A percentile compares a stretch with the other conserved stretches of the same genome.
These are phyloP conservation scores for Aurelia coerulea DNA, from an alignment of 30 jellyfish, hydroid and myxozoan genomes.

Conservation along the genomic window DNA sequence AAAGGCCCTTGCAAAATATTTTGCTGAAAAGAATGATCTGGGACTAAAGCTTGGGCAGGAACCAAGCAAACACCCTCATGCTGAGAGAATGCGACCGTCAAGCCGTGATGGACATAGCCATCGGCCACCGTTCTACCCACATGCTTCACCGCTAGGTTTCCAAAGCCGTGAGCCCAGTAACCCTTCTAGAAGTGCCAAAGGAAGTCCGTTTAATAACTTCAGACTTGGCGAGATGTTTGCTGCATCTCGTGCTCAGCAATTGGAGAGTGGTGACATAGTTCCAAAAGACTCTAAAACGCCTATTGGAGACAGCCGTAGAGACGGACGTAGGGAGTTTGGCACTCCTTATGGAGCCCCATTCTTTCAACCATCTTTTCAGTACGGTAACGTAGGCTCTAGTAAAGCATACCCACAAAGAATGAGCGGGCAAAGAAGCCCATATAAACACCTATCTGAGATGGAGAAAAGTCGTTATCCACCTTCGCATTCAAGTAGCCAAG, in stretches of 20 bases:
- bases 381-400: conserved; percentile 34
- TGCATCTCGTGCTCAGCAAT: conserved; percentile 49
- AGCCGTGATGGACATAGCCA: conserved; percentile 70
- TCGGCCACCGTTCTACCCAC: conserved; percentile 60
- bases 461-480: conserved; percentile 58
- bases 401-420: conserved; percentile 43
- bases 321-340: conserved; percentile 49
- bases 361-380: conserved; percentile 52
- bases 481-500: conserved; percentile 63
- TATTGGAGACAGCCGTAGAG: conserved; percentile 50
- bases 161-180: conserved; percentile 64
- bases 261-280: conserved; percentile 24
- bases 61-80: conserved; percentile 50
- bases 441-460: conserved; percentile 56
- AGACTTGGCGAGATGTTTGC: conserved; percentile 59
- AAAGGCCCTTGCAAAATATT: conserved; percentile 39
- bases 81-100: conserved; percentile 65
- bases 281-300: conserved; percentile 58
- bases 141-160: conserved; percentile 68
- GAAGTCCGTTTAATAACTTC: conserved; percentile 45
- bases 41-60: conserved; percentile 43
- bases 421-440: conserved; percentile 75
- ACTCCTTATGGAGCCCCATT: conserved; percentile 40
- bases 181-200: conserved; percentile 65
- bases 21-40: conserved; percentile 43